phyloP scores from a whole-genome alignment of 1,140 invertebrate genomes.

The Drosophila littoralis region DNA sequence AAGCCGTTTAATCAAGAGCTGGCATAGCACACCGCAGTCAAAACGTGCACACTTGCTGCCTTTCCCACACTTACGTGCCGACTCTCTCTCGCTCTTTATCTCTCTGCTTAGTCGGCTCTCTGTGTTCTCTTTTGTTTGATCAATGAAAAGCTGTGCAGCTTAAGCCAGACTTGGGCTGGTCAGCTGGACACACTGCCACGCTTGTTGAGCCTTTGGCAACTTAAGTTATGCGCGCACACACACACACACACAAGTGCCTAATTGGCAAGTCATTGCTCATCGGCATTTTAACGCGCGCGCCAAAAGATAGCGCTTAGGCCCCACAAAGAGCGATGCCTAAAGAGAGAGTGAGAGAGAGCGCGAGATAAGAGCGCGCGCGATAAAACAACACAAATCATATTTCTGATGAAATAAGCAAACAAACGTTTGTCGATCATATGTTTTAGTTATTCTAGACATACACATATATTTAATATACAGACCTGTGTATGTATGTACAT shows the following conservation, averaged over 20 bases:
- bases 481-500: not conserved
- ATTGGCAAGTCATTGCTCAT: slow-evolving; percentile 39
- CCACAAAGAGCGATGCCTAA: not conserved
- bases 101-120: not conserved
- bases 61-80: not conserved
- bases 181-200: slow-evolving; percentile 17
- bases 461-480: not conserved
- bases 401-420: slow-evolving; percentile 5
- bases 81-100: not conserved
- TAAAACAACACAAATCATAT: not conserved
- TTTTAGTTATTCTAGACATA: not conserved
- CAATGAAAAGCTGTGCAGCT: slow-evolving; percentile 20
- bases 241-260: not conserved
- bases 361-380: not conserved
- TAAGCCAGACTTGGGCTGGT: not conserved
- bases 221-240: not conserved
- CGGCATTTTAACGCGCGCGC: slow-evolving; percentile 31
- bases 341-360: not conserved
- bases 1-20: slow-evolving; percentile 3
- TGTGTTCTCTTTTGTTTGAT: slow-evolving; percentile 4
- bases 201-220: not conserved
- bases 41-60: slow-evolving; percentile 1
- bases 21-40: not conserved
- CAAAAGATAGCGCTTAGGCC: slow-evolving; percentile 23
- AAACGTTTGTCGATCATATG: slow-evolving; percentile 12